Evolutionary conservation across 2,888 invertebrate genomes (phyloP), one percentile per base, ranked within the genome.

Genomic region (Drosophila affinis): DNA sequence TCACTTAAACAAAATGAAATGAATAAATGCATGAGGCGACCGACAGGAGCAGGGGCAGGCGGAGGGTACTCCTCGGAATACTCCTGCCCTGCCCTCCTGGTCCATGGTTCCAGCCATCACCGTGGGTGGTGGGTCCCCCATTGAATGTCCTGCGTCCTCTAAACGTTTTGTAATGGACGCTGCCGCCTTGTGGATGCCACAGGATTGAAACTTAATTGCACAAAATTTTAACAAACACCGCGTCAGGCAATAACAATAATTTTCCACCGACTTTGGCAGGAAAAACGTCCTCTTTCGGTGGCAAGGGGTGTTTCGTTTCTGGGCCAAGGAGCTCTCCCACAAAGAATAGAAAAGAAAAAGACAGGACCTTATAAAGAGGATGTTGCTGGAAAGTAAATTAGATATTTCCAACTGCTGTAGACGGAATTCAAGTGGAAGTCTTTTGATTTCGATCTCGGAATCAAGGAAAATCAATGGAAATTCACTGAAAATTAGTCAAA

Each of bases 211-310:
- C 67, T 74, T 82, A 84, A 83, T 83, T 83, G 82, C 75, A 62
- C 39, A 79, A 70, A 78, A 82, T 84, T 84, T 79, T 65, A 81
- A 75, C 80, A 75, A 77, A 83, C 75, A 76, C 62, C 32, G 59
- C 39, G 6, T 3, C 39, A 39, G 39, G 69, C 83, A 78, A 86
- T 86, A 83, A 79, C 78, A 86, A 86, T 86, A 87, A 83, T 73
- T 81, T 77, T 76, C 39, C 69, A 78, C 76, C 74, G 73, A 70
- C 75, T 70, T 39, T 39, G 39, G 72, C 61, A 47, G 65, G 39
- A 39, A 39, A 39, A 39, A 14, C 14, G 6, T 12, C 6, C 12
- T 34, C 12, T 34, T 12, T 4, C 34, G 34, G 14, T 4, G 12
- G 2, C 1, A 12, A 34, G 12, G 39, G 39, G 6, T 39, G 6